Base-by-base conservation (phyloP, 2,797 vertebrate genomes). In the Thamnophis elegans region DNA sequence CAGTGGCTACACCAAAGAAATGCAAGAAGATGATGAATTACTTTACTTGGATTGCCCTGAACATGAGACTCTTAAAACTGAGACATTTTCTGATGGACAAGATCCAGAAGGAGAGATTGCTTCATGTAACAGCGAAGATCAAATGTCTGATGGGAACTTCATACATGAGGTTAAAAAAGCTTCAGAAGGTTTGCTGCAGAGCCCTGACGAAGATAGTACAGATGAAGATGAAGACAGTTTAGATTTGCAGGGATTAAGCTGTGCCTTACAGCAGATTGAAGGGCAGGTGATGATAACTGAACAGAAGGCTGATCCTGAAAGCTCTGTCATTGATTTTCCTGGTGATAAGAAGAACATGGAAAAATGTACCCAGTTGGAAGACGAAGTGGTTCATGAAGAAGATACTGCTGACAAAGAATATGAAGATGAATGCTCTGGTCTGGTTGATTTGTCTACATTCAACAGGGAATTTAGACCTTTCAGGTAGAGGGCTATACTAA, bases 1-100 rank as follows among this genome's bases (percentile, higher is more conserved):
- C 92, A 99, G 99, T 0, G 99, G 99, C 91, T 99, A 98, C 95
- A 98, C 98, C 55, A 99, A 99, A 97, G 98, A 99, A 90, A 95
- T 99, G 96, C 97, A 99, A 95, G 97, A 97, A 95, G 98, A 99
- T 73, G 97, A 96, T 95, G 97, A 97, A 18, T 96, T 99, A 60
- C 97, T 99, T 25, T 97, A 98, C 88, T 98, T 98, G n/a, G 22
- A 87, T 62, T 98, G 97, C 91, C 99, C 98, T 25, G 97, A 98
- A 3, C 96, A 95, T 59, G 96, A 97, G 90, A 86, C 85, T 22
- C 42, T 0, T 28, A 86, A 94, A 89, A 87, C 89, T n/a, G 97
- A 97, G 0, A 88, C 92, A 1, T 85, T 92, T 10, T 82, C 94
- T 58, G 93, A 93, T 91, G 96, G 95, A 5, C 97, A 96, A 90